Evolutionary conservation across 2,113 vertebrate species (phyloP).

Genomic region (Myodes glareolus): DNA sequence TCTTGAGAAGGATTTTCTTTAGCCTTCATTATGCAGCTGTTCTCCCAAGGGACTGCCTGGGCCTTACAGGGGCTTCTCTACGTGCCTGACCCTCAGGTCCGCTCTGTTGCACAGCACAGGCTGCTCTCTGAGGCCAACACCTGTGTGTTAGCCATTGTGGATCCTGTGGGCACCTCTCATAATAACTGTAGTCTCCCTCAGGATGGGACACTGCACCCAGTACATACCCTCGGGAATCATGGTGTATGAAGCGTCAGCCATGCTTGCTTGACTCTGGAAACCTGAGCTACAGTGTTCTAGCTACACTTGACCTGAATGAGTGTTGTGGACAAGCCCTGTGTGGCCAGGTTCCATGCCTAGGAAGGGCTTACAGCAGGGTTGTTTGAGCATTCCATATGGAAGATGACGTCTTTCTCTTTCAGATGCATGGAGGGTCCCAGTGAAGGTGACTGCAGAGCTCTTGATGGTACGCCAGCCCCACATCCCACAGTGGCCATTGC

Average conservation of each 20-base stretch:
- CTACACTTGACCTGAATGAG: accelerated
- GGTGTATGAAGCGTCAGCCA: too few relatives aligned
- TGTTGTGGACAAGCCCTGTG: accelerated
- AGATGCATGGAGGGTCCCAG: slow-evolving; percentile 94
- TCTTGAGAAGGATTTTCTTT: background rate
- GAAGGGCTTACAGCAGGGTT: background rate
- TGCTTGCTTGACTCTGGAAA: too few relatives aligned
- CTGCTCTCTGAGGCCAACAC: background rate
- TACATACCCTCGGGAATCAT: accelerated
- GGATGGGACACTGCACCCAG: background rate
- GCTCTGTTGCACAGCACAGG: background rate
- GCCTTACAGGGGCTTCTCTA: background rate
- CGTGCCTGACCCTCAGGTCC: background rate
- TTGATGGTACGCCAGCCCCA: slow-evolving; percentile 89
- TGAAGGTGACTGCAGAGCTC: slow-evolving; percentile 94
- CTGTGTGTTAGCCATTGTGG: accelerated
- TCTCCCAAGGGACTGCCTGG: background rate
- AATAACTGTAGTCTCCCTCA: accelerated
- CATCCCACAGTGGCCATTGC: background rate
- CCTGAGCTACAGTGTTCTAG: background rate
- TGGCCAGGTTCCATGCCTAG: background rate
- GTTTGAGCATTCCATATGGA: accelerated
- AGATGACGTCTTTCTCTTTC: background rate
- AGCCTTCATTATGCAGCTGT: accelerated
- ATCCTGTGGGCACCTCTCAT: accelerated